Evolutionary conservation across 2,797 vertebrate genomes (phyloP).

Genomic region (Choloepus didactylus): DNA sequence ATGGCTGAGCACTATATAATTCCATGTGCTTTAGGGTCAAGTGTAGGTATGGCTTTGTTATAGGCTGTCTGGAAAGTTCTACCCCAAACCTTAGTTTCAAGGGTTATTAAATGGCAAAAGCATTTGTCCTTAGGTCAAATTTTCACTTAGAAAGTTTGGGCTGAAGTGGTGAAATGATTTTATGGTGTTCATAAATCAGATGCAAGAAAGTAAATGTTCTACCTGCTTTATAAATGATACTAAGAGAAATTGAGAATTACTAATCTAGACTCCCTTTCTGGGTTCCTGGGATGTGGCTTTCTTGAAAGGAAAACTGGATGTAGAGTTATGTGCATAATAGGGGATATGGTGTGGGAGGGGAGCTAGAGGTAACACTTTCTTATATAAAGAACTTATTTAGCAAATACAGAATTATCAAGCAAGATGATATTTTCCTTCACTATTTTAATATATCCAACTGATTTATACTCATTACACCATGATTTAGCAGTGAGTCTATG

Average conservation of each 20-base stretch:
- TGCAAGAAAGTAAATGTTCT: slow-evolving; percentile 78
- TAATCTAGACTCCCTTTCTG: not conserved
- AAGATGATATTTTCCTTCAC: slow-evolving; percentile 42
- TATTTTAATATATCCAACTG: not conserved
- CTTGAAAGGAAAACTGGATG: slow-evolving; percentile 67
- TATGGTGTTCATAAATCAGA: slow-evolving; percentile 61
- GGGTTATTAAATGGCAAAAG: slow-evolving; percentile 70
- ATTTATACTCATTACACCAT: slow-evolving; percentile 27
- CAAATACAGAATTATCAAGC: not conserved
- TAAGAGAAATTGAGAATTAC: slow-evolving; percentile 31
- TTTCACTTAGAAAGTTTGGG: slow-evolving; percentile 63
- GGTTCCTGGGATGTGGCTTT: slow-evolving; percentile 35
- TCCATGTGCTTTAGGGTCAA: not conserved
- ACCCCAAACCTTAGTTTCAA: not conserved
- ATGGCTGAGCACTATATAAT: not conserved
- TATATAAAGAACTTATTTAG: slow-evolving; percentile 61
- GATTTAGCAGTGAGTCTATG: not conserved
- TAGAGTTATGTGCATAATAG: slow-evolving; percentile 33
- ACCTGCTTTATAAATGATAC: slow-evolving; percentile 71
- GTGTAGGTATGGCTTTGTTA: slow-evolving; percentile 26
- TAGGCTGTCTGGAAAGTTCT: slow-evolving; percentile 63
- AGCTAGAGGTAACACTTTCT: not conserved
- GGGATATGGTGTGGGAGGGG: slow-evolving; percentile 16
- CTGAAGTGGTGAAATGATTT: slow-evolving; percentile 70
- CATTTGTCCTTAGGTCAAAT: slow-evolving; percentile 70